phyloP scores from a whole-genome alignment of 1,140 invertebrate species.

The Hydropsyche tenuis region DNA sequence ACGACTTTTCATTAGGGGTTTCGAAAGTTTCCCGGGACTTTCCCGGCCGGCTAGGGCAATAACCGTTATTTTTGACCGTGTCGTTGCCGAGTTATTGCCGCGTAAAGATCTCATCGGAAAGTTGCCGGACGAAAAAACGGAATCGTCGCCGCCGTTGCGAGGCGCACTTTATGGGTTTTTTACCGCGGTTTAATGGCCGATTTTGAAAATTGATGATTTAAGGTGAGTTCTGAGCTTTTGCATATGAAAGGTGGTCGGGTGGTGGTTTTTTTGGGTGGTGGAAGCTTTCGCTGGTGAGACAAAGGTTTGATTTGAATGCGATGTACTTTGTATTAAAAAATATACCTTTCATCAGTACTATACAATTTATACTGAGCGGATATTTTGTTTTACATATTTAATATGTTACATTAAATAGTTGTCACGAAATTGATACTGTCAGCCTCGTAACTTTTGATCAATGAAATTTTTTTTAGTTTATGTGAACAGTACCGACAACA shows the following conservation, averaged over 20 bases:
- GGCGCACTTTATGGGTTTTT: constrained; percentile 5
- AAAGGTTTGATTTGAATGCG: too few species aligned
- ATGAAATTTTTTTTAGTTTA: too few species aligned
- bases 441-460: too few species aligned
- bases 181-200: neutral
- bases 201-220: constrained; percentile 13
- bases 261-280: neutral
- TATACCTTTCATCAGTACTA: too few species aligned
- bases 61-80: constrained; percentile 22
- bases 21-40: neutral
- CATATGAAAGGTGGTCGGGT: neutral
- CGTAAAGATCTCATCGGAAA: constrained; percentile 26
- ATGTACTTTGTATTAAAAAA: too few species aligned
- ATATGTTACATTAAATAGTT: too few species aligned
- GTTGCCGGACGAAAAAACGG: neutral
- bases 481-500: too few species aligned
- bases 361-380: too few species aligned
- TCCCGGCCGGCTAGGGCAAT: neutral
- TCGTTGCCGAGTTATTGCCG: constrained; percentile 6
- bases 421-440: too few species aligned
- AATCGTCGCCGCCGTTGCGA: neutral
- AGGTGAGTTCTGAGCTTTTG: neutral
- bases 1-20: constrained; percentile 6
- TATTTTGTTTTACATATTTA: too few species aligned
- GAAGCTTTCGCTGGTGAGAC: too few species aligned